Evolutionary conservation across 1,140 invertebrate species (phyloP).

Genomic region (Halictus rubicundus): DNA sequence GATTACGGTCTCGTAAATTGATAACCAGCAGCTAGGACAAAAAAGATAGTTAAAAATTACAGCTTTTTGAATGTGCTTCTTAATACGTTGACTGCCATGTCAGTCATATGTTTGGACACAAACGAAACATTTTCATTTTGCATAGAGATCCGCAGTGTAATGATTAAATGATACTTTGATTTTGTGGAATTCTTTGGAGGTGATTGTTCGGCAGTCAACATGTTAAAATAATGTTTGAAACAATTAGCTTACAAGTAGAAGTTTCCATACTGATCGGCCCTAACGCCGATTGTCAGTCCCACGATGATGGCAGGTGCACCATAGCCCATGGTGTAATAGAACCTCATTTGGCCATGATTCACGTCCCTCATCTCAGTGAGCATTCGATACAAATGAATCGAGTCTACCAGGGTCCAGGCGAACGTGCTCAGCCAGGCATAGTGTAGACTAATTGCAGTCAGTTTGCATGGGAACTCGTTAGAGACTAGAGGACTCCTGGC

Average conservation of each 20-base stretch:
- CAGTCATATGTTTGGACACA: too few species aligned
- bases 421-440: constrained; percentile 95
- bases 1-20: constrained; percentile 93
- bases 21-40: constrained; percentile 94
- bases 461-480: constrained; percentile 92
- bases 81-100: too few species aligned
- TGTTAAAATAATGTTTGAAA: not conserved
- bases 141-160: too few species aligned
- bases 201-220: too few species aligned
- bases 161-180: too few species aligned
- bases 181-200: too few species aligned
- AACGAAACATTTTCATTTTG: too few species aligned
- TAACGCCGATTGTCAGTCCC: constrained; percentile 93
- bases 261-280: constrained; percentile 97
- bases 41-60: not conserved
- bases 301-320: constrained; percentile 96
- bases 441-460: constrained; percentile 95
- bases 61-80: too few species aligned
- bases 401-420: constrained; percentile 95
- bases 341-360: constrained; percentile 96
- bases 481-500: constrained; percentile 87
- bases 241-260: constrained; percentile 90
- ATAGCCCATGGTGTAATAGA: constrained; percentile 97
- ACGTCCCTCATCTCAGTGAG: constrained; percentile 97
- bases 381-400: constrained; percentile 96